Evolutionary conservation across 1,140 invertebrate genomes (phyloP).

Genomic region (Asbolus verrucosus): DNA sequence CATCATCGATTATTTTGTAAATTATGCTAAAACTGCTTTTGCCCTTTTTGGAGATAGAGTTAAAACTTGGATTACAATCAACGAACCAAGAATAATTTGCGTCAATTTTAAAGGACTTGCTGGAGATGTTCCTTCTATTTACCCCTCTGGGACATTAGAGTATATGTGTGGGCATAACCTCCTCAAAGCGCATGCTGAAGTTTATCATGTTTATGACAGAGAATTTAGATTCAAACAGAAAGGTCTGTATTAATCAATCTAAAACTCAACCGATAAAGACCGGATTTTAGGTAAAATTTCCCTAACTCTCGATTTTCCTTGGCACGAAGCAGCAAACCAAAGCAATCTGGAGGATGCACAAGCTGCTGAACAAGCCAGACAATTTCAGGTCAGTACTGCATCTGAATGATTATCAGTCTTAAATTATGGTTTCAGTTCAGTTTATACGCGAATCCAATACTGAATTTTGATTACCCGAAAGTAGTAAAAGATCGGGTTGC

Average conservation of each 20-base stretch:
- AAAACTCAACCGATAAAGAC: not conserved
- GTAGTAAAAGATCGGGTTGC: constrained; percentile 59
- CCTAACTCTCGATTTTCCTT: constrained; percentile 14
- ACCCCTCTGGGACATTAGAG: not conserved
- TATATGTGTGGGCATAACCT: constrained; percentile 57
- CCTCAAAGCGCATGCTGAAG: constrained; percentile 54
- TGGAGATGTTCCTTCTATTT: constrained; percentile 35
- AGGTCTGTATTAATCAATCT: constrained; percentile 7
- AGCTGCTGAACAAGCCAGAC: constrained; percentile 66
- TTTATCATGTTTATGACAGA: constrained; percentile 55
- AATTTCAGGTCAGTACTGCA: constrained; percentile 58
- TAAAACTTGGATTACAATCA: constrained; percentile 69
- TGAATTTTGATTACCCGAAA: constrained; percentile 63
- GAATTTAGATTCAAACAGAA: constrained; percentile 52
- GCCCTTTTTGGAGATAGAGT: constrained; percentile 54
- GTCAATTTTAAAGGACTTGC: constrained; percentile 50
- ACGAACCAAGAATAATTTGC: constrained; percentile 66
- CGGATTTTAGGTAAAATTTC: constrained; percentile 43
- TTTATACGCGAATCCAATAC: constrained; percentile 73
- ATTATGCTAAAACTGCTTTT: constrained; percentile 59
- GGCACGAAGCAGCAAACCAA: constrained; percentile 61
- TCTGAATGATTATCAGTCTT: not conserved
- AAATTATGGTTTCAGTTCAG: constrained; percentile 65
- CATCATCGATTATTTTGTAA: constrained; percentile 60
- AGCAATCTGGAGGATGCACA: constrained; percentile 63